Evolutionary conservation across 2,888 invertebrate genomes (phyloP).

Genomic region (Hypercompe scribonia): DNA sequence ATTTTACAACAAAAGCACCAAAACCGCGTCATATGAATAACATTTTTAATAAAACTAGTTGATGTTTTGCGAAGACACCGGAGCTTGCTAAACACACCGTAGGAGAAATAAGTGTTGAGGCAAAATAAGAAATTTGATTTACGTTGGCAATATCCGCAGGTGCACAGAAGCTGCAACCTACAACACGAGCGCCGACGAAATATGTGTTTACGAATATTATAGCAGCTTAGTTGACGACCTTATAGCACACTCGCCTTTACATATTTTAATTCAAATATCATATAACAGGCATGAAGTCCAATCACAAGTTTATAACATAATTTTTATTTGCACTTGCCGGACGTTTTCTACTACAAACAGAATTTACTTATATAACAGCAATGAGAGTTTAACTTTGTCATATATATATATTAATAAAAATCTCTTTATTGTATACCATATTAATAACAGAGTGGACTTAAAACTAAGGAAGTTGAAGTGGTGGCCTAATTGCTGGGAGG

Average conservation of each 20-base stretch:
- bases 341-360: slow-evolving; percentile 18
- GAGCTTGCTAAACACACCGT: slow-evolving; percentile 44
- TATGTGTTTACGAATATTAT: slow-evolving; percentile 61
- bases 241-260: slow-evolving; percentile 56
- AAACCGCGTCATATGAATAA: slow-evolving; percentile 21
- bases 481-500: too few species aligned
- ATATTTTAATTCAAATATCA: slow-evolving; percentile 66
- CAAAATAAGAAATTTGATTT: slow-evolving; percentile 82
- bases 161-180: slow-evolving; percentile 71
- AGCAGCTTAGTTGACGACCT: slow-evolving; percentile 58
- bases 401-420: too few species aligned
- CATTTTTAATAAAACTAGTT: slow-evolving; percentile 23
- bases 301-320: slow-evolving; percentile 58
- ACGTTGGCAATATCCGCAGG: slow-evolving; percentile 81
- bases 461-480: too few species aligned
- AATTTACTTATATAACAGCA: too few species aligned
- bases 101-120: slow-evolving; percentile 68
- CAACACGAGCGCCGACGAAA: slow-evolving; percentile 50
- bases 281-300: slow-evolving; percentile 52
- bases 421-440: too few species aligned
- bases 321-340: slow-evolving; percentile 42
- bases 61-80: slow-evolving; percentile 20
- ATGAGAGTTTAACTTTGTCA: too few species aligned
- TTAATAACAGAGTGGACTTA: too few species aligned
- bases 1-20: slow-evolving; percentile 19